phyloP scores from a whole-genome alignment of 2,888 invertebrate species.

The Drosophila anceps region DNA sequence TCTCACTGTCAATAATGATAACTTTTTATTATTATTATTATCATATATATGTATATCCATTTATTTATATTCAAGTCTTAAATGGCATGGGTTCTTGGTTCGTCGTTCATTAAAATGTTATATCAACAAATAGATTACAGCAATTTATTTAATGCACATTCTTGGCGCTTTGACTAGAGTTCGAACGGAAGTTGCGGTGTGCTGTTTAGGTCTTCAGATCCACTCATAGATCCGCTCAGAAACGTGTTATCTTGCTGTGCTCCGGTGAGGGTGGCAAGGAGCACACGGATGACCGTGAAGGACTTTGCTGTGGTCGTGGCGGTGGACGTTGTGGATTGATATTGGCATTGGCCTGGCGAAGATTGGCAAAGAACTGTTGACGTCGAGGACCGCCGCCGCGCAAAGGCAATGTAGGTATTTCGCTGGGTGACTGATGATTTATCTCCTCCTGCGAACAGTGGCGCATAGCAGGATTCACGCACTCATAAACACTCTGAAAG shows the following conservation, averaged over 20 bases:
- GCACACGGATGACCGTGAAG: conserved; percentile 82
- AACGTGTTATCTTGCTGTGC: conserved; percentile 85
- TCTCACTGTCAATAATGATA: too few relatives aligned
- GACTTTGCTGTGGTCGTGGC: conserved; percentile 77
- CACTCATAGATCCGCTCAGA: conserved; percentile 73
- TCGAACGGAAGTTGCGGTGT: conserved; percentile 40
- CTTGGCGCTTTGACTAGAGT: conserved; percentile 66
- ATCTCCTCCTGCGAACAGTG: conserved; percentile 84
- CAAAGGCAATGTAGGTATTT: conserved; percentile 85
- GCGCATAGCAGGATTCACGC: conserved; percentile 87
- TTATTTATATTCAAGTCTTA: conserved; percentile 37
- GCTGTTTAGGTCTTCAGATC: background rate
- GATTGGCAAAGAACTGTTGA: conserved; percentile 84
- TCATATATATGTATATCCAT: conserved; percentile 12
- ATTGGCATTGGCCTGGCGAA: conserved; percentile 84
- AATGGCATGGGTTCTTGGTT: conserved; percentile 45
- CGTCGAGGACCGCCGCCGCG: conserved; percentile 84
- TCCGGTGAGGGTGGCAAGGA: conserved; percentile 83
- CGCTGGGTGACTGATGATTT: conserved; percentile 84
- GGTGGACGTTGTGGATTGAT: conserved; percentile 82
- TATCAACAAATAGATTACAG: conserved; percentile 41
- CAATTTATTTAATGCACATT: conserved; percentile 37
- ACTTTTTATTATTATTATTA: background rate
- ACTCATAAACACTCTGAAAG: conserved; percentile 87
- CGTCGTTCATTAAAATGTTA: conserved; percentile 35